Evolutionary conservation across 2,888 invertebrate genomes (phyloP).

Genomic region (Torymus aiolomorphi): DNA sequence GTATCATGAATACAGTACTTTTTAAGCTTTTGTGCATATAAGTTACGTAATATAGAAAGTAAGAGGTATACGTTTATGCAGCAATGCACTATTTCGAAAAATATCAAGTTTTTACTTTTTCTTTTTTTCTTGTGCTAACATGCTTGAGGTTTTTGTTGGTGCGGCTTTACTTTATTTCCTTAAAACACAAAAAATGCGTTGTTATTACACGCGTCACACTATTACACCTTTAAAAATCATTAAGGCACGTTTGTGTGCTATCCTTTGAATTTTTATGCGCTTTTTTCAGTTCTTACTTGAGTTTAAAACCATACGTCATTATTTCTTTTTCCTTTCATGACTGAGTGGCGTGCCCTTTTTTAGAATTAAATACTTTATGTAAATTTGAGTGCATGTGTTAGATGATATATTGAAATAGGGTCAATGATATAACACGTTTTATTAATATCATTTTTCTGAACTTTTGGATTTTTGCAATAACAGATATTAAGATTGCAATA

Average conservation of each 20-base stretch:
- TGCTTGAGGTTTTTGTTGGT: conserved; percentile 52
- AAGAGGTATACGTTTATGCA: conserved; percentile 24
- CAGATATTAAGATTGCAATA: background rate
- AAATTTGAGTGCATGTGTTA: conserved; percentile 48
- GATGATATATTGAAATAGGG: conserved; percentile 25
- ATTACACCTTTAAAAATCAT: conserved; percentile 21
- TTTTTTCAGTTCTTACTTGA: conserved; percentile 18
- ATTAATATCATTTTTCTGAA: no score
- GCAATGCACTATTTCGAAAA: conserved; percentile 7
- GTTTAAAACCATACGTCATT: background rate
- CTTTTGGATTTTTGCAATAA: no score
- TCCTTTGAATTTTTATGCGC: conserved; percentile 24
- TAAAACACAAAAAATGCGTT: conserved; percentile 21
- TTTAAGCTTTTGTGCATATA: background rate
- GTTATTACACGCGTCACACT: conserved; percentile 43
- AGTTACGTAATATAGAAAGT: conserved; percentile 2
- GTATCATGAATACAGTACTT: background rate
- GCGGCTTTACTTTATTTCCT: conserved; percentile 21
- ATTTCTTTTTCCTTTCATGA: conserved; percentile 7
- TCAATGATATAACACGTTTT: conserved; percentile 29
- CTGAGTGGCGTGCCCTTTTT: conserved; percentile 31
- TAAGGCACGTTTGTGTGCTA: conserved; percentile 15
- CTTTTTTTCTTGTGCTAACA: conserved; percentile 50
- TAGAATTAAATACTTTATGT: conserved; percentile 21
- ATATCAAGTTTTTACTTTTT: conserved; percentile 27